Conservation (phyloP, 2,113 vertebrate genomes). For the Scomber scombrus region DNA sequence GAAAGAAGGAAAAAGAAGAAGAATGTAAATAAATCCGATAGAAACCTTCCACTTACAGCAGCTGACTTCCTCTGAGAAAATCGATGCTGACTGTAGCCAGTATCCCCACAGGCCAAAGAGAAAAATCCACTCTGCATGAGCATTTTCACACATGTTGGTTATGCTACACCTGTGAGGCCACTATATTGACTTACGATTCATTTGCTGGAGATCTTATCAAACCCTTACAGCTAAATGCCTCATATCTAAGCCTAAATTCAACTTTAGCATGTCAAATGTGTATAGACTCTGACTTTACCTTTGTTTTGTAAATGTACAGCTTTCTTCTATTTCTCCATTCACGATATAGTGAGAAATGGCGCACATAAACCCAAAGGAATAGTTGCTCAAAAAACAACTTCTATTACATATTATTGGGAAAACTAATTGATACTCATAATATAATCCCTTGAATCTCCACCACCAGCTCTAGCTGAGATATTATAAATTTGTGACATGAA, state of each 20-base stretch:
- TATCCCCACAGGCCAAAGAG: conserved; percentile 67
- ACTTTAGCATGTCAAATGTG: background rate
- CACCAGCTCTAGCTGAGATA: conserved; percentile 1
- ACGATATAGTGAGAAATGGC: background rate
- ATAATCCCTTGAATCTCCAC: conserved; percentile 20
- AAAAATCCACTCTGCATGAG: conserved; percentile 64
- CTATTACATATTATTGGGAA: background rate
- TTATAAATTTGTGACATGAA: conserved; percentile 36
- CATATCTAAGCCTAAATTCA: conserved; percentile 1
- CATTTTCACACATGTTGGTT: conserved; percentile 58
- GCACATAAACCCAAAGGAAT: conserved; percentile 5
- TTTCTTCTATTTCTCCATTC: background rate
- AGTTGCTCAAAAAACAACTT: background rate
- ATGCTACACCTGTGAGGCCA: conserved; percentile 54
- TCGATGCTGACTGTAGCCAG: conserved; percentile 70
- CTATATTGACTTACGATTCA: conserved; percentile 14
- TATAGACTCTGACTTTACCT: background rate
- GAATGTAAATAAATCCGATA: conserved; percentile 61
- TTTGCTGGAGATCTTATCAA: conserved; percentile 15
- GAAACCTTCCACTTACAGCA: conserved; percentile 69
- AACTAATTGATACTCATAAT: conserved; percentile 6
- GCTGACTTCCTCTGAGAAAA: conserved; percentile 76
- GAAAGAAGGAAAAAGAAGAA: conserved; percentile 33
- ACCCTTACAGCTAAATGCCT: conserved; percentile 7
- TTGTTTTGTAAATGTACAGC: background rate